Evolutionary conservation across 2,888 invertebrate species (phyloP).

Genomic region (Parnassius smintheus): DNA sequence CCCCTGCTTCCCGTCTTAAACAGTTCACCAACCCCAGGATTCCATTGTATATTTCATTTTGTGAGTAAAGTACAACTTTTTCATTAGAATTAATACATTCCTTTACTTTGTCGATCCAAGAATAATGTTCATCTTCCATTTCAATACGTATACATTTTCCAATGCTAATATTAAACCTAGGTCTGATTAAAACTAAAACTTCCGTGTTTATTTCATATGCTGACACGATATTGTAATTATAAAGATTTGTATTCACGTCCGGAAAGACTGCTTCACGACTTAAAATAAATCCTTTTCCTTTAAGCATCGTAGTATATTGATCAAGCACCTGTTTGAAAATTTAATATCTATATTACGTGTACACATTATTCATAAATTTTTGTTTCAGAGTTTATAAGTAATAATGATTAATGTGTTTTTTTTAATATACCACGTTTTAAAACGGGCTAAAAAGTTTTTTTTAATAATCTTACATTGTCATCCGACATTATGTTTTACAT

Average conservation of each 20-base stretch:
- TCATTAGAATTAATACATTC: neutral
- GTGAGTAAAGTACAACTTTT: slow-evolving; percentile 1
- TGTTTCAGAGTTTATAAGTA: no score
- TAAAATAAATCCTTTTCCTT: neutral
- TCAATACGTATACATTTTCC: neutral
- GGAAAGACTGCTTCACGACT: neutral
- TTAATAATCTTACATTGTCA: no score
- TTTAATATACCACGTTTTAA: no score
- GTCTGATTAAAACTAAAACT: neutral
- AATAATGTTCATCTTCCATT: neutral
- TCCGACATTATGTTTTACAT: no score
- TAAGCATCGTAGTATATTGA: neutral
- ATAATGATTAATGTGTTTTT: no score
- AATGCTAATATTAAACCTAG: neutral
- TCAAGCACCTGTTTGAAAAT: neutral
- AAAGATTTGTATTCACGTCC: neutral
- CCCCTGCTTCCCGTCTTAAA: neutral
- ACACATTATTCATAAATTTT: no score
- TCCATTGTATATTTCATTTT: neutral
- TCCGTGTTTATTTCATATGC: neutral
- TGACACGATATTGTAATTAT: neutral
- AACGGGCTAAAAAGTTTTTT: no score
- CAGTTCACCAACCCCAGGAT: neutral
- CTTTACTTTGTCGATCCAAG: slow-evolving; percentile 1
- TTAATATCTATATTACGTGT: no score